phyloP scores from a whole-genome alignment of 2,888 invertebrate species.

The Stenodema calcarata region DNA sequence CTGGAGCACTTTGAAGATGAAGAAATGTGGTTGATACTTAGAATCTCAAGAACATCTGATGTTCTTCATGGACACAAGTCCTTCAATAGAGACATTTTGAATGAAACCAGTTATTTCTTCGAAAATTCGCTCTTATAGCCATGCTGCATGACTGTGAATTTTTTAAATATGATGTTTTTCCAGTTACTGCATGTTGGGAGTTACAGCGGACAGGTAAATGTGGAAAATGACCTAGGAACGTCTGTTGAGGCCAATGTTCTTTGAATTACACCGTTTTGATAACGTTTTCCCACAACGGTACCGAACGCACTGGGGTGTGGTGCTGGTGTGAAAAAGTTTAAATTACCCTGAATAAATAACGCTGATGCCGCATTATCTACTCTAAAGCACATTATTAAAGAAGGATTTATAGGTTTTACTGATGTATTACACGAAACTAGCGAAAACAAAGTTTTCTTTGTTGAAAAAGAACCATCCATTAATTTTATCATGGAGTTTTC shows the following conservation, averaged over 20 bases:
- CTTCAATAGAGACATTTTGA: no score
- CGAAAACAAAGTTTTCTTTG: slow-evolving; percentile 40
- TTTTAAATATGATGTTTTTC: no score
- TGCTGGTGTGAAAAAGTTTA: slow-evolving; percentile 35
- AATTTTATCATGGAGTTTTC: slow-evolving; percentile 40
- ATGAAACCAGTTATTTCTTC: no score
- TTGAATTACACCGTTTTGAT: neutral
- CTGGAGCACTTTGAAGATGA: no score
- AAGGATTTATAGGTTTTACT: slow-evolving; percentile 36
- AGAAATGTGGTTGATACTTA: no score
- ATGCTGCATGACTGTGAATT: no score
- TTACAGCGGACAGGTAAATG: neutral
- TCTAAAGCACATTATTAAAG: slow-evolving; percentile 37
- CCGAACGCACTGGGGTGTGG: neutral
- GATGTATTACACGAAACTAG: slow-evolving; percentile 44
- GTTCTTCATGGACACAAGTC: no score
- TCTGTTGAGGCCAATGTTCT: neutral
- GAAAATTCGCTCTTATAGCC: no score
- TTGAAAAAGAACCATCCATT: slow-evolving; percentile 47
- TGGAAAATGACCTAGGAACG: neutral
- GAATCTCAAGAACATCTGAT: no score
- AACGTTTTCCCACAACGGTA: neutral
- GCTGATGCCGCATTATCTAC: slow-evolving; percentile 43
- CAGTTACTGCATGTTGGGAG: no score
- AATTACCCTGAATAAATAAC: slow-evolving; percentile 44